Evolutionary conservation across 2,888 invertebrate species (phyloP), one percentile per base, ranked within the genome.

Genomic region (Rhopalosiphum nymphaeae): DNA sequence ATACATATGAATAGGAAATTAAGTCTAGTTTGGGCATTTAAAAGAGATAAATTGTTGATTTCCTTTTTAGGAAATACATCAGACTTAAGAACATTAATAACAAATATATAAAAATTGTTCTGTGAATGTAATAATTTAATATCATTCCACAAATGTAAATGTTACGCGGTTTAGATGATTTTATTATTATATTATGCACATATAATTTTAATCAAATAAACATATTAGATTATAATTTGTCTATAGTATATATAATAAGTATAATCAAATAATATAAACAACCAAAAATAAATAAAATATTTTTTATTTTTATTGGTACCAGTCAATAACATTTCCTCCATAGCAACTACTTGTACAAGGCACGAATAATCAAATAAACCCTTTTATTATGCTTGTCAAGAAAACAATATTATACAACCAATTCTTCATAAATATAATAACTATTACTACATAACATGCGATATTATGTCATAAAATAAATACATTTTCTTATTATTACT

Each of bases 301-400:
- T 46, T 85, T 85, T 42, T 84, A 88, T 36, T 67, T 78, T 44
- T 49, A 56, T 16, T 89, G 89, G 93, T 90, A 93, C 93, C 87
- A 93, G 89, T 85, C 89, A 93, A 93, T 93, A 93, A 89, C 89
- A 93, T 93, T 84, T 90, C 25, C 85, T 85, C 57, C 57, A 42
- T 85, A 4, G 89, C 57, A 90, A 89, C 93, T 84, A 57, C 56
- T 85, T 57, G 93, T 93, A 93, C 93, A 85, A 93, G 93, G 93
- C 29, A 93, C 93, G 89, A 85, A 85, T 57, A 93, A 93, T 93
- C 89, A 85, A 46, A 90, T n/a, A 29, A 85, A 61, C 89, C 89
- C 89, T 49, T 85, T 93, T 93, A 93, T 93, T 89, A 93, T 53
- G 42, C 21, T 85, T 93, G 89, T 85, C 89, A 91, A 85, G n/a